These are phyloP conservation scores for Orchesella cincta DNA, from an alignment of 1,140 invertebrate genomes.

Conservation along the genomic window DNA sequence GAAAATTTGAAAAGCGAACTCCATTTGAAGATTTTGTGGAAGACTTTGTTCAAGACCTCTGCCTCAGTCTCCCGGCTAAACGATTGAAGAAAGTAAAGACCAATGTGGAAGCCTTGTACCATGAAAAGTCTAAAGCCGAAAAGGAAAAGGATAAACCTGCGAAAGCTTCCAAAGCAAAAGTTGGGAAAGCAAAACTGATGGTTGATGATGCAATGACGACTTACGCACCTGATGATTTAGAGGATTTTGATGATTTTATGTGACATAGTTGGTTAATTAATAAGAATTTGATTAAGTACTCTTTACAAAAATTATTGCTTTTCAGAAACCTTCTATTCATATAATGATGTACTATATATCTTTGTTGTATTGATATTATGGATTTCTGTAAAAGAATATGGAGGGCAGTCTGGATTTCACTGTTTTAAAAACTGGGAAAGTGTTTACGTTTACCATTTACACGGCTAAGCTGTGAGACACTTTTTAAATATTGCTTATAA, in stretches of 20 bases:
- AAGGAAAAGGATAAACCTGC: conserved; percentile 64
- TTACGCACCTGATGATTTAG: conserved; percentile 44
- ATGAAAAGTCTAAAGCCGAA: conserved; percentile 76
- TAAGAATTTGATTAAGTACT: conserved; percentile 13
- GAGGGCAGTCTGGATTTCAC: not conserved
- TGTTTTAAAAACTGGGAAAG: not conserved
- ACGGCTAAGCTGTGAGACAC: too few species aligned
- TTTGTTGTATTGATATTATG: not conserved
- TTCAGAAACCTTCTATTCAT: not conserved
- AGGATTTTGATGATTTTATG: conserved; percentile 51
- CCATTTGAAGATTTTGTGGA: conserved; percentile 77
- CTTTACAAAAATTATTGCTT: not conserved
- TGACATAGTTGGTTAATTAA: conserved; percentile 26
- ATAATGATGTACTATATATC: not conserved
- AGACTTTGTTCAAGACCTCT: conserved; percentile 74
- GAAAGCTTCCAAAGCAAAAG: conserved; percentile 61
- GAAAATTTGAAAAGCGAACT: conserved; percentile 66
- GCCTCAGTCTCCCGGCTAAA: conserved; percentile 71
- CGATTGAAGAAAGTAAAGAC: conserved; percentile 81
- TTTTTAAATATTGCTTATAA: too few species aligned
- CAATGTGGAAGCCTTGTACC: conserved; percentile 73
- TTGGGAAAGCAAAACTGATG: conserved; percentile 69
- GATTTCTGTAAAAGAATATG: not conserved
- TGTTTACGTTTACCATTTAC: too few species aligned
- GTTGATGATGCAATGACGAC: conserved; percentile 60